These are phyloP conservation scores for Xestobium rufovillosum DNA, from an alignment of 2,888 invertebrate genomes.

Conservation along the genomic window DNA sequence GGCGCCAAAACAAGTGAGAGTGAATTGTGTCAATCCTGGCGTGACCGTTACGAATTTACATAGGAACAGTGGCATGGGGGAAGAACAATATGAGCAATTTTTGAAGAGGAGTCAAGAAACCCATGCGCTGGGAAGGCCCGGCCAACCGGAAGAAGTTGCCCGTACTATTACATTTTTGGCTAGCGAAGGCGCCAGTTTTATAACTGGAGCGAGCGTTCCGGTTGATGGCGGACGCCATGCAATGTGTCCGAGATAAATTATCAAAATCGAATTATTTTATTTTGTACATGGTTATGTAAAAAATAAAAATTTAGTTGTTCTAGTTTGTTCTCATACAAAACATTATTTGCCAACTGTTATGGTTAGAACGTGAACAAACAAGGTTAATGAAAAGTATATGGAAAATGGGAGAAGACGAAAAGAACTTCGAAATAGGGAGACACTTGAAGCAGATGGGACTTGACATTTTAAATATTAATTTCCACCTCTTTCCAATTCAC, in stretches of 20 bases:
- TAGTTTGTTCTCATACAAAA: not conserved
- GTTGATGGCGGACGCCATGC: constrained; percentile 94
- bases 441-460: too few species aligned
- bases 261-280: not conserved
- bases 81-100: constrained; percentile 75
- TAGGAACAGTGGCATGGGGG: constrained; percentile 74
- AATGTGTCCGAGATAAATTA: constrained; percentile 77
- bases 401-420: too few species aligned
- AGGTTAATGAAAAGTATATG: too few species aligned
- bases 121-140: constrained; percentile 86
- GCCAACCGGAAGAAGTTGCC: constrained; percentile 80
- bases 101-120: constrained; percentile 77
- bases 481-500: too few species aligned
- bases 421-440: too few species aligned
- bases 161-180: constrained; percentile 87
- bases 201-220: constrained; percentile 81
- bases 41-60: constrained; percentile 86
- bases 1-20: constrained; percentile 73
- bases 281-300: not conserved
- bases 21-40: constrained; percentile 91
- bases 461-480: too few species aligned
- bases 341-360: too few species aligned
- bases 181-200: constrained; percentile 78
- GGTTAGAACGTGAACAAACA: too few species aligned
- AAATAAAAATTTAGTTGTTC: not conserved